A percentile compares a stretch with the other conserved stretches of the same genome.
These are phyloP conservation scores for Pocillopora verrucosa DNA, from an alignment of 64 coral and sea anemone species.

Conservation along the genomic window DNA sequence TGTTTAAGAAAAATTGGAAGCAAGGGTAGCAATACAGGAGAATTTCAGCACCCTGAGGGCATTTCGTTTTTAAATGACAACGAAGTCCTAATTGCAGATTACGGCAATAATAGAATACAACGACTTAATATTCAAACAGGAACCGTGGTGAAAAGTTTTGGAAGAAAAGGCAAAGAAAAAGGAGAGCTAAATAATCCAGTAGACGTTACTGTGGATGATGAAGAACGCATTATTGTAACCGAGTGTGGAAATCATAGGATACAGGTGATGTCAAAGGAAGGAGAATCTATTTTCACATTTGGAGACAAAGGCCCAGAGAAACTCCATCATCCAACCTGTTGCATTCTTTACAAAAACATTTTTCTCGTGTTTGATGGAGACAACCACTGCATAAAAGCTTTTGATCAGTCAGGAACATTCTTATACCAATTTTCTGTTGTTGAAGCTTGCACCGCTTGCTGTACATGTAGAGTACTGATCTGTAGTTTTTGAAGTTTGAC, in stretches of 20 bases:
- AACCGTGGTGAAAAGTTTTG: conserved; percentile 30
- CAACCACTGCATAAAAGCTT: conserved; percentile 39
- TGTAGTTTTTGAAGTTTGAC: background rate
- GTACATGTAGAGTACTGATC: background rate
- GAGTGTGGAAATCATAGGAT: conserved; percentile 15
- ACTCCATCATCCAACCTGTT: background rate
- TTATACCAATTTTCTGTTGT: background rate
- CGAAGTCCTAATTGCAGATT: conserved; percentile 37
- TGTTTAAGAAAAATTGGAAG: background rate
- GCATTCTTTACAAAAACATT: background rate
- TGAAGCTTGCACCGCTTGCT: background rate
- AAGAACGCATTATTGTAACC: conserved; percentile 42
- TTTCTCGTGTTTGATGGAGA: conserved; percentile 34
- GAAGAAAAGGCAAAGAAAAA: conserved; percentile 4
- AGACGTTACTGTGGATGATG: conserved; percentile 35
- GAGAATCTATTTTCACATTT: background rate
- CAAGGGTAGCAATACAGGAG: background rate
- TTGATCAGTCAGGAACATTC: conserved; percentile 9
- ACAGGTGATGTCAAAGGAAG: conserved; percentile 34
- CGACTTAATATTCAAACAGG: conserved; percentile 41
- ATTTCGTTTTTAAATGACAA: conserved; percentile 27
- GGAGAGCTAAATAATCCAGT: conserved; percentile 21
- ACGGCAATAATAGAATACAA: conserved; percentile 26
- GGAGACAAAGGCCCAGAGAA: background rate
- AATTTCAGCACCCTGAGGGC: conserved; percentile 23